Conservation (phyloP, 35 echinoderm and acorn worm genomes). For the Strongylocentrotus purpuratus region DNA sequence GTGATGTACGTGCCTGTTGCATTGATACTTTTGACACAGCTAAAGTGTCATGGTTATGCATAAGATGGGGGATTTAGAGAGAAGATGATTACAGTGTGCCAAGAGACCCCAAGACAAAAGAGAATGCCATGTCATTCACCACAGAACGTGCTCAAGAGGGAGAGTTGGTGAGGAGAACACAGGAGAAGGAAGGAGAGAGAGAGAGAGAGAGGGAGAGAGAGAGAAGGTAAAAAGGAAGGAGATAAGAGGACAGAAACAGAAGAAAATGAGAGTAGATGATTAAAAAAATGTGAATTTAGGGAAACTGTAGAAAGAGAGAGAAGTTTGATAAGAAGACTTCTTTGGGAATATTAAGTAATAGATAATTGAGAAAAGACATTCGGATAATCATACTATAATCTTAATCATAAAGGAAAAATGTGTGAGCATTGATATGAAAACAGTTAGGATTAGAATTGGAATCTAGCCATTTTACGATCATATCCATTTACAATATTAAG, state of each 20-base stretch:
- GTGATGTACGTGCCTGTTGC: background rate
- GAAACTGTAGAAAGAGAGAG: too few species aligned
- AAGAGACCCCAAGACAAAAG: background rate
- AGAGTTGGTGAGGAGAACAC: background rate
- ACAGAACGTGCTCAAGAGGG: background rate
- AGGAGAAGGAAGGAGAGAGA: too few species aligned
- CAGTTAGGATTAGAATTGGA: background rate
- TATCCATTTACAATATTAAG: background rate
- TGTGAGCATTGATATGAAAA: background rate
- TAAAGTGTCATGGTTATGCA: constrained; percentile 10
- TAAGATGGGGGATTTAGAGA: background rate
- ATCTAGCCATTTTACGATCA: background rate
- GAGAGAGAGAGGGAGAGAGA: background rate
- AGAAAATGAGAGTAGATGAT: background rate
- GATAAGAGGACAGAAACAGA: background rate
- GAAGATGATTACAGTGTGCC: background rate
- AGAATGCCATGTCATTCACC: background rate
- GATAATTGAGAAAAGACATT: too few species aligned
- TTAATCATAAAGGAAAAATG: background rate
- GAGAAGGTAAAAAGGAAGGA: background rate
- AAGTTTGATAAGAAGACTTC: too few species aligned
- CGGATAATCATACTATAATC: background rate
- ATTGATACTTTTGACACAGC: background rate
- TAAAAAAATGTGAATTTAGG: too few species aligned
- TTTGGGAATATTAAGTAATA: too few species aligned